These are phyloP conservation scores for Caenorhabditis plicata DNA, from an alignment of 2,888 invertebrate genomes.

Conservation along the genomic window DNA sequence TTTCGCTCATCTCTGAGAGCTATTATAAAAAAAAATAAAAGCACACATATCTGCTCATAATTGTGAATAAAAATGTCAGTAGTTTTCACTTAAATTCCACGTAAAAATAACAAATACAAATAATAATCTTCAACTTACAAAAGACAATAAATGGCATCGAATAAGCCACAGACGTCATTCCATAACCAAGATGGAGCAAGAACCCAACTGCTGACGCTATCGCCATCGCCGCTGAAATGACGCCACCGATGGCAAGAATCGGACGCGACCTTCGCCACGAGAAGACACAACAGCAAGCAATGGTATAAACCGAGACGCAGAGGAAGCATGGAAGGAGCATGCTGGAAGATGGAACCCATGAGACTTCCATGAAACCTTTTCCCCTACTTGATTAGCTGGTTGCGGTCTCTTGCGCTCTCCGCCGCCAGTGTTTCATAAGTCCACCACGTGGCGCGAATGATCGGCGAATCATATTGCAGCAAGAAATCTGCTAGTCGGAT, in stretches of 20 bases:
- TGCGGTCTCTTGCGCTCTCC: constrained; percentile 59
- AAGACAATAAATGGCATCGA: constrained; percentile 66
- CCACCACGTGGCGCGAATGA: constrained; percentile 60
- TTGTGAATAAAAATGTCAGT: no score
- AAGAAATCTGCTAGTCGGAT: constrained; percentile 56
- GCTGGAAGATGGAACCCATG: constrained; percentile 26
- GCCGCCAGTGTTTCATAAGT: constrained; percentile 64
- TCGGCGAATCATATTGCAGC: constrained; percentile 45
- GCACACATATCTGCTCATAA: no score
- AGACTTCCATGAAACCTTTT: not conserved
- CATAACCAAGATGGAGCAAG: constrained; percentile 79
- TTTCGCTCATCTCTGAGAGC: no score
- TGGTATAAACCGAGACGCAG: constrained; percentile 62
- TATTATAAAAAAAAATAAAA: no score
- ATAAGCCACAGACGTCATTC: constrained; percentile 64
- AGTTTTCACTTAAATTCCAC: no score
- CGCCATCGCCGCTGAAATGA: constrained; percentile 86
- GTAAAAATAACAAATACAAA: no score
- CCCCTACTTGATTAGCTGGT: constrained; percentile 52
- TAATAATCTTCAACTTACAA: constrained; percentile 61
- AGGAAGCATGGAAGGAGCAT: constrained; percentile 63
- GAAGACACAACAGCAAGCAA: constrained; percentile 57
- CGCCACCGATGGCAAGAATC: constrained; percentile 73
- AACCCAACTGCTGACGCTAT: constrained; percentile 84
- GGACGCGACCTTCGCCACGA: constrained; percentile 88